Evolutionary conservation across 2,888 invertebrate genomes (phyloP), one percentile per base, ranked within the genome.

Genomic region (Latheticus oryzae): DNA sequence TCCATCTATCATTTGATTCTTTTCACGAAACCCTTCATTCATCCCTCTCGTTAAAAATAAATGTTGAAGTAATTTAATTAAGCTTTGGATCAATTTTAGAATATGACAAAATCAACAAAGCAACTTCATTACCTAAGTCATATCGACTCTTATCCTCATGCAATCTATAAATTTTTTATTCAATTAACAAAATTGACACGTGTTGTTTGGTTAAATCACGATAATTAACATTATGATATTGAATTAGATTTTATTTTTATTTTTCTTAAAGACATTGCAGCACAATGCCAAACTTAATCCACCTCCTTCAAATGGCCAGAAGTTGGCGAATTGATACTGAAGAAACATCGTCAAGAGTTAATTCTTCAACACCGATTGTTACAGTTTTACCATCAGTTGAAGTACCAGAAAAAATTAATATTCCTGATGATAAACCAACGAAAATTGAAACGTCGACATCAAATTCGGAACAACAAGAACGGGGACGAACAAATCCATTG

Each of bases 311-410:
- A 53, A 60, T 70, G 45, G 24, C 74, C 9, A 62, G 72, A 51
- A 67, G 70, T 5, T 76, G 76, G 76, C 66, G 73, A 53, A 67
- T 77, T 12, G 75, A 76, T 51, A 63, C 68, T 1, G 72, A 73
- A 24, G 68, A 69, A 7, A 52, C 24, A 5, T 38, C 58, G 3
- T 33, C 53, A n/a, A 33, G 60, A 19, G 38, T 62, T 8, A 55
- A 58, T 51, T 65, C 68, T 5, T 68, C 75, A 15, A 78, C 77
- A n/a, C 78, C 78, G 0, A 73, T 78, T 9, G 76, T 77, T 32
- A 74, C 73, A 40, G 73, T 78, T 7, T 62, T 76, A 19, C 74
- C 77, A 8, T 66, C 66, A 1, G 67, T 74, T 3, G 72, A 72
- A 38, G 69, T 71, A 13, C 72, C 74, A 1, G 63, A 67, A 50